phyloP scores from a whole-genome alignment of 2,888 invertebrate species.

The Hydropsyche betteni region DNA sequence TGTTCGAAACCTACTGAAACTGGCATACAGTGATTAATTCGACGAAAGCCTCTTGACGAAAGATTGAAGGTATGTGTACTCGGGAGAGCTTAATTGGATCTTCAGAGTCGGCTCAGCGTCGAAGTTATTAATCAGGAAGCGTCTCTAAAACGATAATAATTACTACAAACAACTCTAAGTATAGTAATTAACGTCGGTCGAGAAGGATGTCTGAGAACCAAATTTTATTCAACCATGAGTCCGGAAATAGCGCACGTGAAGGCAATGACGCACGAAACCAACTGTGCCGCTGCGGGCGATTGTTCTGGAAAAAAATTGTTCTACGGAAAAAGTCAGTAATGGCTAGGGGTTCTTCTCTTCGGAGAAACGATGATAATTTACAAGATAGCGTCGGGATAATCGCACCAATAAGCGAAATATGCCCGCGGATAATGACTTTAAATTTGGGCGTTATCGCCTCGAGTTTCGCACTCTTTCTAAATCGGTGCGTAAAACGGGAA shows the following conservation, averaged over 20 bases:
- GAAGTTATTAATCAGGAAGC: not conserved
- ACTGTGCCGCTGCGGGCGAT: not conserved
- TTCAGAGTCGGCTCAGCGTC: not conserved
- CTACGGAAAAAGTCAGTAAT: not conserved
- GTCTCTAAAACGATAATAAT: conserved; percentile 7
- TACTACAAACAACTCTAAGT: not conserved
- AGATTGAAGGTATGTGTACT: conserved; percentile 1
- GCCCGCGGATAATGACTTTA: not conserved
- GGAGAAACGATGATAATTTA: conserved; percentile 17
- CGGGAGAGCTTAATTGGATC: conserved; percentile 3
- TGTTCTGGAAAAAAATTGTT: not conserved
- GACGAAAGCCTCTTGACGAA: conserved; percentile 5
- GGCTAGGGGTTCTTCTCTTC: conserved; percentile 3
- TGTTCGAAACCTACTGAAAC: too few relatives aligned
- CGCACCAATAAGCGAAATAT: conserved; percentile 8
- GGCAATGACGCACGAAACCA: too few relatives aligned
- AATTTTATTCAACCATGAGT: too few relatives aligned
- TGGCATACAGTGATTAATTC: conserved; percentile 5
- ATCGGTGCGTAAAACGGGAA: too few relatives aligned
- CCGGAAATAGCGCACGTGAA: too few relatives aligned
- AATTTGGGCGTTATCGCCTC: not conserved
- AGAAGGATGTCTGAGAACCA: not conserved
- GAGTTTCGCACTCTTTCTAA: too few relatives aligned
- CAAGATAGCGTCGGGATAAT: conserved; percentile 5
- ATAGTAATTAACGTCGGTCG: not conserved